Evolutionary conservation across 1,140 invertebrate species (phyloP), one percentile per base, ranked within the genome.

Genomic region (Eupeodes corollae): DNA sequence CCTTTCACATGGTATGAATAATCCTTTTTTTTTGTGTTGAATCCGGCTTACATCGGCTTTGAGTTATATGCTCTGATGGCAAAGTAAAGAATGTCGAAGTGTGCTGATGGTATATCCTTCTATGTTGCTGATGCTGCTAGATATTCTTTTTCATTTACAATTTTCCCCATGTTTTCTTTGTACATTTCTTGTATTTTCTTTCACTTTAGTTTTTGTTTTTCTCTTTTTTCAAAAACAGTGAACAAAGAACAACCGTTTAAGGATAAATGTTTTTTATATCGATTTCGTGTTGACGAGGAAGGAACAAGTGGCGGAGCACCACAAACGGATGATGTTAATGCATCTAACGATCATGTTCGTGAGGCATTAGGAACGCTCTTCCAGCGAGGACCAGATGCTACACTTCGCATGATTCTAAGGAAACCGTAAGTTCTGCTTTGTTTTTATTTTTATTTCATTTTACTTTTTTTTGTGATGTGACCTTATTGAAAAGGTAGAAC

Each of bases 181-280:
- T 44, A 12, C 41, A 49, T 47, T 48, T 48, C 41, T 42, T 39
- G 14, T 48, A 34, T 55, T 39, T 46, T 44, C 32, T 60, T 26
- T 26, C 21, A 26, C 8, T 8, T 26, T 26, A n/a, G 21, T 26
- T 26, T 65, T 33, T 42, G 26, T 57, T 30, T 16, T 30, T 38
- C 9, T 19, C 42, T 43, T 30, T 14, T 49, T 13, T 19, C 6
- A 15, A 11, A 33, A 39, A 18, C 54, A 82, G 85, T 87, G n/a
- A 80, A 80, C 47, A 78, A 79, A 50, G 85, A 89, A 59, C 83
- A 87, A 58, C 80, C 83, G 16, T 91, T 91, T 67, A 80, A 84
- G 62, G 87, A 91, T 71, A 88, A 88, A 70, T 85, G 84, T 66
- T 76, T 88, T 52, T 80, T 88, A 53, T 89, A 89, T 68, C 79